Percentiles rank a stretch among this genome's conserved stretches.
These are phyloP conservation scores for Megatriorchis doriae DNA, from an alignment of 2,113 vertebrate genomes.

Conservation along the genomic window DNA sequence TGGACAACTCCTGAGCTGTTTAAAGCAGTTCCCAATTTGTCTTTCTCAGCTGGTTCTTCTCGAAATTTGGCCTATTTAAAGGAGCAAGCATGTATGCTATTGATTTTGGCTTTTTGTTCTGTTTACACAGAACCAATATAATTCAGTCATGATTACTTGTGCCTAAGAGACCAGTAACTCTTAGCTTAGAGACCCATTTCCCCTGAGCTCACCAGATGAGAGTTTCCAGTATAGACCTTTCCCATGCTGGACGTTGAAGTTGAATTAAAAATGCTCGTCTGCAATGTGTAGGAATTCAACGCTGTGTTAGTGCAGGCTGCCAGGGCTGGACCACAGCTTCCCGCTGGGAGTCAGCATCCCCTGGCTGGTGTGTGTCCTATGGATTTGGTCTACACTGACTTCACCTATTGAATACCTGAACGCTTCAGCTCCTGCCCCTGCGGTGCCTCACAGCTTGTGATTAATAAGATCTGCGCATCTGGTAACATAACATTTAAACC, in stretches of 20 bases:
- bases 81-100: background rate
- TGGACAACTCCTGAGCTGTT: background rate
- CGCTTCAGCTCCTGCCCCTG: background rate
- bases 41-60: slow-evolving; percentile 18
- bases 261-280: background rate
- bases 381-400: background rate
- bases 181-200: background rate
- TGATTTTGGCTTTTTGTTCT: slow-evolving; percentile 39
- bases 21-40: background rate
- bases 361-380: too few species aligned
- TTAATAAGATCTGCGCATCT: background rate
- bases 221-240: slow-evolving; percentile 4
- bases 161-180: background rate
- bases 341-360: background rate
- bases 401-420: background rate
- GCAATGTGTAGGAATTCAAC: background rate
- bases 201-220: background rate
- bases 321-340: background rate
- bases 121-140: slow-evolving; percentile 2
- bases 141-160: background rate
- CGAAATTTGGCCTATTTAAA: background rate
- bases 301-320: background rate
- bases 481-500: background rate
- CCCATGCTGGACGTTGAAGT: background rate
- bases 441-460: background rate